phyloP scores from a whole-genome alignment of 2,113 vertebrate species.

The Hemibagrus wyckioides region DNA sequence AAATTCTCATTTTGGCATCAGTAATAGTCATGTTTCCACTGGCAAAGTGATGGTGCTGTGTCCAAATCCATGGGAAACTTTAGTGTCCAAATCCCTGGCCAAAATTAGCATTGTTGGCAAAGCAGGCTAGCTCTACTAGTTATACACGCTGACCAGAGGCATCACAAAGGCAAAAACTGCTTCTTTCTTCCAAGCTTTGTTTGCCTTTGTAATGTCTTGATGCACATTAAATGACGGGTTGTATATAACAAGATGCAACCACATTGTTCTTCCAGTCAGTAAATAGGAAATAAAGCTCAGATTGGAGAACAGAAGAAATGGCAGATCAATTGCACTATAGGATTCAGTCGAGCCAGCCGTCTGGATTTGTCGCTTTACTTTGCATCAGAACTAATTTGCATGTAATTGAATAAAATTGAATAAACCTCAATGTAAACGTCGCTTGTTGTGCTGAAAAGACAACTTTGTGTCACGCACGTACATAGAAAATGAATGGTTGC shows the following conservation, averaged over 20 bases:
- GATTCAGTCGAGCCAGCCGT: background rate
- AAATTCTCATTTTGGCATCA: background rate
- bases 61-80: background rate
- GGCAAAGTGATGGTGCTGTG: background rate
- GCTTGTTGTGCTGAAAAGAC: background rate
- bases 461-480: too few species aligned
- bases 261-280: background rate
- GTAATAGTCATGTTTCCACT: background rate
- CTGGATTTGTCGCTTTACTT: background rate
- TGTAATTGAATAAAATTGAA: background rate
- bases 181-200: background rate
- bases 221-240: background rate
- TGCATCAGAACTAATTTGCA: background rate
- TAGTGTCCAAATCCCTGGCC: too few species aligned
- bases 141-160: background rate
- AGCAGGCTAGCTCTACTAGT: background rate
- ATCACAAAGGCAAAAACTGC: background rate
- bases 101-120: background rate
- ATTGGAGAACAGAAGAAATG: background rate
- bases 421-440: background rate
- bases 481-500: background rate
- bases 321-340: background rate
- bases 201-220: background rate
- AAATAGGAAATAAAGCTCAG: background rate
- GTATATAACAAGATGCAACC: background rate